phyloP scores from a whole-genome alignment of 2,113 vertebrate species.

The Colistium nudipinnis region DNA sequence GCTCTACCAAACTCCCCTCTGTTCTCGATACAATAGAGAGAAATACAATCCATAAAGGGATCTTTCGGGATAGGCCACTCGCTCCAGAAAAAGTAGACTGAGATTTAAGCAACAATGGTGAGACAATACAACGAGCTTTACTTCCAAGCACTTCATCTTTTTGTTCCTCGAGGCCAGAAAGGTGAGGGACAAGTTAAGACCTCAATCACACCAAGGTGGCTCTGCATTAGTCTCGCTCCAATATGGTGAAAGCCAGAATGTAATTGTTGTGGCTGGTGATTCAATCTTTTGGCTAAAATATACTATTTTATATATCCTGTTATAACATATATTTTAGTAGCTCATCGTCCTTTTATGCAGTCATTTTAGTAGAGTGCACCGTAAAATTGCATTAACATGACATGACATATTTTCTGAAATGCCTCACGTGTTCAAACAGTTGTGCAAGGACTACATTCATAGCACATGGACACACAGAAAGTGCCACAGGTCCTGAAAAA shows the following conservation, averaged over 20 bases:
- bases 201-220: conserved; percentile 1
- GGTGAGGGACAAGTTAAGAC: background rate
- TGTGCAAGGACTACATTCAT: background rate
- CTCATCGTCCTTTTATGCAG: conserved; percentile 25
- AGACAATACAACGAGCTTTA: conserved; percentile 17
- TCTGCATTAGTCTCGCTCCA: background rate
- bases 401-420: too few species aligned
- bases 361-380: background rate
- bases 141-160: conserved; percentile 23
- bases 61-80: conserved; percentile 8
- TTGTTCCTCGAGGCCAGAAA: background rate
- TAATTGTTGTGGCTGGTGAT: conserved; percentile 18
- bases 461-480: background rate
- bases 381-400: background rate
- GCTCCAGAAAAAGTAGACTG: conserved; percentile 28
- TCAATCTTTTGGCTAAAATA: conserved; percentile 27
- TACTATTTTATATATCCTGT: too few species aligned
- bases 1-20: conserved; percentile 13
- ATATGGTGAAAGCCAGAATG: conserved; percentile 9
- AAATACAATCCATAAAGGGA: conserved; percentile 20
- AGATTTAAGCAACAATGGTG: conserved; percentile 10
- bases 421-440: background rate
- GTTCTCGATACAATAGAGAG: conserved; percentile 15
- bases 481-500: background rate
- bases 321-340: too few species aligned